A percentile compares a stretch with the other conserved stretches of the same genome.
Conservation (phyloP, 2,888 invertebrate genomes). For the Hoplodrina ambigua region DNA sequence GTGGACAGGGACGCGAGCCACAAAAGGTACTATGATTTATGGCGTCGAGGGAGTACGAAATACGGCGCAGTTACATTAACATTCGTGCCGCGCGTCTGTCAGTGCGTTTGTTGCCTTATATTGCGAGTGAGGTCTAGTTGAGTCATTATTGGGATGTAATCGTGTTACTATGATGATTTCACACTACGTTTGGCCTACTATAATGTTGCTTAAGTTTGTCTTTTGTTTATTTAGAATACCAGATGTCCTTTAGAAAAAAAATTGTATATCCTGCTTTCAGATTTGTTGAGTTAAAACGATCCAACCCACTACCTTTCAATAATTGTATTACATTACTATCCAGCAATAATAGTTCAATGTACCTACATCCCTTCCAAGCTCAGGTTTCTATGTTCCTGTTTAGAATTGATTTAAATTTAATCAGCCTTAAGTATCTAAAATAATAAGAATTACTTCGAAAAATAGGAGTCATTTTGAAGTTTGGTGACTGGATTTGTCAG, state of each 20-base stretch:
- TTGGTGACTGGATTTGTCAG: too few relatives aligned
- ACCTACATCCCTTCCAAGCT: too few relatives aligned
- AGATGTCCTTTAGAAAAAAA: slow-evolving; percentile 2
- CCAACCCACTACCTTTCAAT: background rate
- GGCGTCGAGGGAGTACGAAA: slow-evolving; percentile 56
- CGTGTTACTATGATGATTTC: slow-evolving; percentile 43
- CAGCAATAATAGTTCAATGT: too few relatives aligned
- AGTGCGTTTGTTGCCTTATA: slow-evolving; percentile 58
- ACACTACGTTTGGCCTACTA: slow-evolving; percentile 44
- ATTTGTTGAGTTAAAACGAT: background rate
- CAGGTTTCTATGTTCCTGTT: too few relatives aligned
- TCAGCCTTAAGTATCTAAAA: too few relatives aligned
- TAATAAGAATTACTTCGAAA: too few relatives aligned
- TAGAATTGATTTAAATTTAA: too few relatives aligned
- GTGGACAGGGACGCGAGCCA: slow-evolving; percentile 72
- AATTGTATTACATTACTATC: too few relatives aligned
- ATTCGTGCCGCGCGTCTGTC: slow-evolving; percentile 73
- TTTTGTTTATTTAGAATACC: slow-evolving; percentile 20
- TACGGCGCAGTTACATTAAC: slow-evolving; percentile 68
- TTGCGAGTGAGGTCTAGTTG: slow-evolving; percentile 58
- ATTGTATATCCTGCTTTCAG: slow-evolving; percentile 1
- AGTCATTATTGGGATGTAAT: slow-evolving; percentile 65
- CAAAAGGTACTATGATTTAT: slow-evolving; percentile 83
- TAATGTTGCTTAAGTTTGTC: slow-evolving; percentile 26
- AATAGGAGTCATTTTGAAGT: too few relatives aligned